Percentiles rank a stretch among this genome's conserved stretches.
These are phyloP conservation scores for Corticium candelabrum DNA, from an alignment of 37 sponge, comb jelly and placozoan species.

Conservation along the genomic window DNA sequence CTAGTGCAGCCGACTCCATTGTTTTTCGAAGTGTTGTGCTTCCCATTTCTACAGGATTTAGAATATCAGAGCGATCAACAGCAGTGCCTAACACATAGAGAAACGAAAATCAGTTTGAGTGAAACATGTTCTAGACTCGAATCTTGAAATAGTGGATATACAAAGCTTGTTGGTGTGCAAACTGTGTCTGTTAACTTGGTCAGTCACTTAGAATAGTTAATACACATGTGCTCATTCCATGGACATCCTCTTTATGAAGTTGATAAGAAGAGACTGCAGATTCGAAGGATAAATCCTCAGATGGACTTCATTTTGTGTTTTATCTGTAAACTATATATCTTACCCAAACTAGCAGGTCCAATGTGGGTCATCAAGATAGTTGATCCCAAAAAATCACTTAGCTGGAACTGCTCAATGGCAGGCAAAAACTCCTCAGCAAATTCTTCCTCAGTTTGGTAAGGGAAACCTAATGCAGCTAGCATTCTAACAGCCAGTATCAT, in stretches of 20 bases:
- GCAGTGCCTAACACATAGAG: conserved; percentile 1
- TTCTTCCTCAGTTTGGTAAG: conserved; percentile 38
- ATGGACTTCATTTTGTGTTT: background rate
- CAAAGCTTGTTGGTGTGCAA: too few relatives aligned
- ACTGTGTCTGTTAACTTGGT: too few relatives aligned
- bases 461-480: conserved; percentile 26
- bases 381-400: too few relatives aligned
- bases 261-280: too few relatives aligned
- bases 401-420: conserved; percentile 21
- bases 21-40: background rate
- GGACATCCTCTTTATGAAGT: too few relatives aligned
- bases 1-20: background rate
- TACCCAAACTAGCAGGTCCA: conserved; percentile 56
- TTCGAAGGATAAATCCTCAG: background rate
- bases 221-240: too few relatives aligned
- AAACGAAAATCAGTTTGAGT: background rate
- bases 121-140: too few relatives aligned
- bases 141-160: too few relatives aligned
- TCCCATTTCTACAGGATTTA: conserved; percentile 3
- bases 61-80: conserved; percentile 1
- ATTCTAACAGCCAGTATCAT: too few relatives aligned
- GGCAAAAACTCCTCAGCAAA: conserved; percentile 24
- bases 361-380: conserved; percentile 77
- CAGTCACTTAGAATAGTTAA: too few relatives aligned
- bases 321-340: conserved; percentile 3